Evolutionary conservation across 1,140 invertebrate genomes (phyloP).

Genomic region (Drosophila sproati): DNA sequence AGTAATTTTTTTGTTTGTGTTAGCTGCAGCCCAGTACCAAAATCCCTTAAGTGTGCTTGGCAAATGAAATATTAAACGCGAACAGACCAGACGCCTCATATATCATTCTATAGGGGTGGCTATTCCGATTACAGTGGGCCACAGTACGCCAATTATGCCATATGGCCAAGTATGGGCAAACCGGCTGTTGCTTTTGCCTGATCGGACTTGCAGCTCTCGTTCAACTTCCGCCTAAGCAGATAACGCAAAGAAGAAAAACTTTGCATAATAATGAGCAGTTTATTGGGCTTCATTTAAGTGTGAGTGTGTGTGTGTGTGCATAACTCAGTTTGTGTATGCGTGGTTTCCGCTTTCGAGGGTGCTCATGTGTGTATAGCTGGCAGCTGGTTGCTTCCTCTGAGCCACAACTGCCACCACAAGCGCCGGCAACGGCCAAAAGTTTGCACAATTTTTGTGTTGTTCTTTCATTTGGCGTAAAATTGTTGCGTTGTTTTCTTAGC

Average conservation of each 20-base stretch:
- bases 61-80: slow-evolving; percentile 58
- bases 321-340: slow-evolving; percentile 34
- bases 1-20: slow-evolving; percentile 47
- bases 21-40: slow-evolving; percentile 46
- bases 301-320: slow-evolving; percentile 3
- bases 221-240: slow-evolving; percentile 57
- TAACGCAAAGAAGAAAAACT: slow-evolving; percentile 65
- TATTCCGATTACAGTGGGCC: slow-evolving; percentile 15
- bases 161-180: slow-evolving; percentile 19
- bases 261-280: slow-evolving; percentile 80
- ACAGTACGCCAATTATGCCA: slow-evolving; percentile 44
- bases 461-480: slow-evolving; percentile 74
- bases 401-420: slow-evolving; percentile 67
- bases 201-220: slow-evolving; percentile 19
- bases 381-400: slow-evolving; percentile 17
- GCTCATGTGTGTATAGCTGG: slow-evolving; percentile 15
- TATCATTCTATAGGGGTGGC: slow-evolving; percentile 21
- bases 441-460: slow-evolving; percentile 66
- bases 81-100: slow-evolving; percentile 14
- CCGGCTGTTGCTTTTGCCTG: slow-evolving; percentile 60
- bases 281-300: slow-evolving; percentile 49
- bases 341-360: slow-evolving; percentile 62
- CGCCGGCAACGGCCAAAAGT: slow-evolving; percentile 48
- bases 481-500: slow-evolving; percentile 64
- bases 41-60: slow-evolving; percentile 65